Evolutionary conservation across 2,888 invertebrate species (phyloP), one percentile per base, ranked within the genome.

Genomic region (Microctonus brassicae): DNA sequence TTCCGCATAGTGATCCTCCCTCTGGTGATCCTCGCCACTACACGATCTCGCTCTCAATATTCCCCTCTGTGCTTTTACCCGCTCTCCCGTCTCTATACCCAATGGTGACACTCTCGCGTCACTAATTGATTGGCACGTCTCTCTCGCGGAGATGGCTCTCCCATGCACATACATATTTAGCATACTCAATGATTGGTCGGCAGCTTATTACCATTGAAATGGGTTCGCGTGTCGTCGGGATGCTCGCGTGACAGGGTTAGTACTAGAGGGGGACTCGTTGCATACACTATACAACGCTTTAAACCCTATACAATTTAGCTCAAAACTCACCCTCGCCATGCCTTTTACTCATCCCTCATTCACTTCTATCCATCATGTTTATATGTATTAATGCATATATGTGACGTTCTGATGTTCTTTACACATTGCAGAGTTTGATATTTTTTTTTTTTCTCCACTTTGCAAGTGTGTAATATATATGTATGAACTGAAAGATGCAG

Each of bases 61-160:
- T 11, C 65, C 65, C 53, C 34, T 55, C 33, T 58, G 22, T 29
- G 11, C 47, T 39, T 13, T 20, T 36, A 22, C 33, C 61, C 36
- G 11, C n/a, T 61, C 13, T 52, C 42, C 17, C 17, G 26, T 11
- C 5, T 13, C 70, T 72, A 73, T 72, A 62, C 65, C 67, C 55
- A 39, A 7, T 69, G 34, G 64, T 52, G 55, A 24, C 61, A 20
- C 26, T 11, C 52, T 66, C 69, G 26, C 57, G 74, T 79, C 75
- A 79, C 78, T 83, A 83, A 83, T 83, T 82, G 84, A 82, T 81
- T 82, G 82, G 80, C 82, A 81, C 80, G 79, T 81, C 81, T 79
- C 75, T 75, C 58, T 58, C 58, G 64, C 29, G 52, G 72, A 57
- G 72, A 75, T 72, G 73, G 69, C 66, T 77, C 78, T 75, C 74